These are phyloP conservation scores for Siniperca scherzeri DNA, from an alignment of 2,797 vertebrate genomes.

Conservation along the genomic window DNA sequence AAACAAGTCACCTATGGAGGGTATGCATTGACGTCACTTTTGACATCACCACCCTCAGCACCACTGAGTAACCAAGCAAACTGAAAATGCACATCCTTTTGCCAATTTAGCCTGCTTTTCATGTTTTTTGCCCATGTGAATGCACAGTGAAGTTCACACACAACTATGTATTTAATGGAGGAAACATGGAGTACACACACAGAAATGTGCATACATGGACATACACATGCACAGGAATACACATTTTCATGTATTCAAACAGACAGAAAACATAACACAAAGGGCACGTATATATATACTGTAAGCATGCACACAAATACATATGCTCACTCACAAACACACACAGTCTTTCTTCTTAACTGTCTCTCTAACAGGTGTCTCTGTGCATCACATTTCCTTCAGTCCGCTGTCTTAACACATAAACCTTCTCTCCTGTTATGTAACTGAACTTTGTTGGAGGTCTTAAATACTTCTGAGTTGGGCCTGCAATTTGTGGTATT, in stretches of 20 bases:
- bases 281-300: neutral
- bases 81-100: neutral
- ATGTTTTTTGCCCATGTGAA: neutral
- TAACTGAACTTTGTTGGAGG: constrained; percentile 59
- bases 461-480: constrained; percentile 52
- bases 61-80: neutral
- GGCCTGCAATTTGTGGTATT: constrained; percentile 58
- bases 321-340: neutral
- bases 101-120: neutral
- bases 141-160: neutral
- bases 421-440: constrained; percentile 35
- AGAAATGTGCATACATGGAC: neutral
- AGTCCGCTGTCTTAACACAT: constrained; percentile 3
- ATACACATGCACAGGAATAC: neutral
- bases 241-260: neutral
- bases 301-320: neutral
- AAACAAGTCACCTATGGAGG: too few species aligned
- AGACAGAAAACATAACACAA: neutral
- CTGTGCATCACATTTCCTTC: neutral
- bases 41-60: neutral
- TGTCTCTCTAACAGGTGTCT: constrained; percentile 39
- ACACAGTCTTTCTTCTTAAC: constrained; percentile 5
- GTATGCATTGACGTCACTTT: neutral
- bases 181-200: neutral
- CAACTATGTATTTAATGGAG: neutral